phyloP scores from a whole-genome alignment of 2,797 vertebrate genomes.

The Orientallactaga sibirica region DNA sequence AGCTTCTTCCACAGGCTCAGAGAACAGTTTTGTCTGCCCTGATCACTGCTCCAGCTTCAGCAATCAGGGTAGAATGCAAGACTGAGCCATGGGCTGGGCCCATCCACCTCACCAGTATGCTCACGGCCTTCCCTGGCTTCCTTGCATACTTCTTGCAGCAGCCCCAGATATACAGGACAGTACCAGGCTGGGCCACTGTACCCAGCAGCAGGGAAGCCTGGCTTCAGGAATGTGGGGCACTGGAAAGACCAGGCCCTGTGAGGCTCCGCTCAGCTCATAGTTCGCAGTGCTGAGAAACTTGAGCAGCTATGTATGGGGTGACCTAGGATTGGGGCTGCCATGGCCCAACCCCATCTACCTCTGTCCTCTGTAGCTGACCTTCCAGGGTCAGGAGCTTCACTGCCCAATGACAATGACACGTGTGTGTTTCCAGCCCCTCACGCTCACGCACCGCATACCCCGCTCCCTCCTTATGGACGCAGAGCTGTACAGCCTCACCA shows the following conservation, averaged over 20 bases:
- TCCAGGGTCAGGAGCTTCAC: not conserved
- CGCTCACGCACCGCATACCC: fast-evolving
- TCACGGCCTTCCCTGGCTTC: not conserved
- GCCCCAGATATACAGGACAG: fast-evolving
- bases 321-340: not conserved
- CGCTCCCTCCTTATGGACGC: not conserved
- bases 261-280: not conserved
- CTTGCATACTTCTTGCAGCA: not conserved
- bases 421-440: fast-evolving
- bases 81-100: too few species aligned
- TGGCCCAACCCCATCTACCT: fast-evolving
- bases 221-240: not conserved
- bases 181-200: not conserved
- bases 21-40: fast-evolving
- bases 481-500: fast-evolving
- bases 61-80: not conserved
- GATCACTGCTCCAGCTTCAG: not conserved
- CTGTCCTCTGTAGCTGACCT: not conserved
- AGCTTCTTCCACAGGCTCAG: not conserved
- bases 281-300: not conserved
- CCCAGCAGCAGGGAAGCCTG: not conserved
- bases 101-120: not conserved
- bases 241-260: not conserved
- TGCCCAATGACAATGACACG: not conserved
- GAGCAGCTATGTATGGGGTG: not conserved